Percentiles rank a stretch among this genome's conserved stretches.
Conservation (phyloP, 2,888 invertebrate genomes). For the Tachina fera region DNA sequence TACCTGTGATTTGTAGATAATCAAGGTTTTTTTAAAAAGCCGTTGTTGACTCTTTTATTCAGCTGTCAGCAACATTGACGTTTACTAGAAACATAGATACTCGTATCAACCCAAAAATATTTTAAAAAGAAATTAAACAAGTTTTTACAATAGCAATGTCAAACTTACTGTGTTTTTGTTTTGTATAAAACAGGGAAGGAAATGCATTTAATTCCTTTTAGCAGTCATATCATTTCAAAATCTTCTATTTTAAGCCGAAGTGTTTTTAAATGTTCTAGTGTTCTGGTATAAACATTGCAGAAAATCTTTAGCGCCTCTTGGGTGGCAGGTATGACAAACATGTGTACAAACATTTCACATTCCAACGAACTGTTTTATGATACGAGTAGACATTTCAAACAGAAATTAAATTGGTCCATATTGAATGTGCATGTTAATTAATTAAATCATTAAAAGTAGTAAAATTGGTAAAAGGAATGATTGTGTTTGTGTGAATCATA, state of each 20-base stretch:
- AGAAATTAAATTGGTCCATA: constrained; percentile 35
- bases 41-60: not conserved
- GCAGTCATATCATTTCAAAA: not conserved
- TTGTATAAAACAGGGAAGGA: too few species aligned
- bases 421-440: constrained; percentile 42
- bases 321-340: constrained; percentile 13
- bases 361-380: constrained; percentile 14
- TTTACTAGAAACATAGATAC: not conserved
- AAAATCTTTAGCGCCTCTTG: constrained; percentile 18
- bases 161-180: not conserved
- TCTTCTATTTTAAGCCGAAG: not conserved
- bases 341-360: constrained; percentile 14
- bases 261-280: not conserved
- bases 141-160: not conserved
- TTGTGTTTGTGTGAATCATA: not conserved
- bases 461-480: not conserved
- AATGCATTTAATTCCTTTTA: too few species aligned
- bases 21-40: too few species aligned
- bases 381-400: constrained; percentile 19
- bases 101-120: not conserved
- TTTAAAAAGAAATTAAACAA: not conserved
- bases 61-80: not conserved
- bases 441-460: constrained; percentile 46
- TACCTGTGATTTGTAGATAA: too few species aligned
- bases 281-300: constrained; percentile 8